Evolutionary conservation across 2,888 invertebrate genomes (phyloP), one percentile per base, ranked within the genome.

Genomic region (Embidobia sp.): DNA sequence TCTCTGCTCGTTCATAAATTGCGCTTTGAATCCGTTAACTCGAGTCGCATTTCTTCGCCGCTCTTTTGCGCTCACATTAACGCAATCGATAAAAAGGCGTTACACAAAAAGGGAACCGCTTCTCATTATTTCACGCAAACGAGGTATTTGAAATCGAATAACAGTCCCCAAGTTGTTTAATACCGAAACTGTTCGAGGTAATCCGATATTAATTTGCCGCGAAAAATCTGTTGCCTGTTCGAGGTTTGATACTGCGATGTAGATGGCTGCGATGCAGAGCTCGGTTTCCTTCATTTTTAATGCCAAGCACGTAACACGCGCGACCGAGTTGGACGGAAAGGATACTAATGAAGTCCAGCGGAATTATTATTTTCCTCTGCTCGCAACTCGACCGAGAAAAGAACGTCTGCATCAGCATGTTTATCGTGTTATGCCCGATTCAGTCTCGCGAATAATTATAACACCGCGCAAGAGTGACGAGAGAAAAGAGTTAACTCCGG

Each of bases 291-390:
- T 53, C 29, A 49, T 29, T 66, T 37, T 51, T 64, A 40, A 64
- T 44, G 44, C 44, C 10, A 42, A 22, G 42, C 53, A 53, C 64
- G 64, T 64, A 64, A 16, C 44, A 13, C 26, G 13, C 31, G 18
- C 33, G 33, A 22, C 26, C 26, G 18, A 37, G 48, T 37, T 63
- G 48, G 51, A 66, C 51, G 44, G 49, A 51, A 53, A 27, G 44
- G 53, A 53, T 66, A 66, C 33, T 53, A 66, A 66, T 49, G 53
- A 66, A 66, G 64, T 66, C 26, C 53, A 8, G n/a, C n/a, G 19
- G 35, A 66, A 53, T 53, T 53, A 40, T 64, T 64, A 53, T 66
- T 53, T 53, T 53, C 15, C 44, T 44, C 29, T 18, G 22, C 13
- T 40, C 27, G 22, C 13, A 13, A 31, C 40, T 64, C 51, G 22